Conservation (phyloP, 2,113 vertebrate genomes). For the Pithys albifrons region DNA sequence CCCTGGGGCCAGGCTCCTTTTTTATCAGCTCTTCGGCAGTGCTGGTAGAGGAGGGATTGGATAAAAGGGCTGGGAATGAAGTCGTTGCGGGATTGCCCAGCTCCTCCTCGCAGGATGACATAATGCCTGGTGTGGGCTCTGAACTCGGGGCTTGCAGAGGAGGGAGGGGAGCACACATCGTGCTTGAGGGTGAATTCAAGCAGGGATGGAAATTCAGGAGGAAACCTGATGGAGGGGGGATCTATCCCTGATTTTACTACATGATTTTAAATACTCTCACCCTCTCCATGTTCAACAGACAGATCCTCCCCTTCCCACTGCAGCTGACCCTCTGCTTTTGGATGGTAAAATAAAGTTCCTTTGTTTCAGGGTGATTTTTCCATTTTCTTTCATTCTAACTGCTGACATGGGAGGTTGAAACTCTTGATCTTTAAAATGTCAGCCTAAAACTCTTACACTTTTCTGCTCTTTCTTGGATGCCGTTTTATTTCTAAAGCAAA, state of each 20-base stretch:
- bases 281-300: background rate
- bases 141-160: background rate
- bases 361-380: background rate
- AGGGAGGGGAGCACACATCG: background rate
- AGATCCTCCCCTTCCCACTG: background rate
- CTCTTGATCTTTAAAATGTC: background rate
- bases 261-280: background rate
- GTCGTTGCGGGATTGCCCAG: background rate
- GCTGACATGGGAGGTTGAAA: background rate
- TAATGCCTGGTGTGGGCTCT: conserved; percentile 32
- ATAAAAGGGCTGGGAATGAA: background rate
- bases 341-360: background rate
- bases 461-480: background rate
- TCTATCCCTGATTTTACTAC: background rate
- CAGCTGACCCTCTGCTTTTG: background rate
- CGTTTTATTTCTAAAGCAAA: background rate
- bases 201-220: background rate
- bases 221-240: background rate
- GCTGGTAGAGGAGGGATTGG: background rate
- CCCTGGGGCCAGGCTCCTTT: background rate
- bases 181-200: background rate
- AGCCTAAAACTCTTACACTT: background rate
- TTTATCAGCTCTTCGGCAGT: background rate
- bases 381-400: background rate
- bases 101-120: conserved; percentile 65